Base-by-base conservation (phyloP, 2,797 vertebrate genomes). In the Lagocephalus sceleratus region DNA sequence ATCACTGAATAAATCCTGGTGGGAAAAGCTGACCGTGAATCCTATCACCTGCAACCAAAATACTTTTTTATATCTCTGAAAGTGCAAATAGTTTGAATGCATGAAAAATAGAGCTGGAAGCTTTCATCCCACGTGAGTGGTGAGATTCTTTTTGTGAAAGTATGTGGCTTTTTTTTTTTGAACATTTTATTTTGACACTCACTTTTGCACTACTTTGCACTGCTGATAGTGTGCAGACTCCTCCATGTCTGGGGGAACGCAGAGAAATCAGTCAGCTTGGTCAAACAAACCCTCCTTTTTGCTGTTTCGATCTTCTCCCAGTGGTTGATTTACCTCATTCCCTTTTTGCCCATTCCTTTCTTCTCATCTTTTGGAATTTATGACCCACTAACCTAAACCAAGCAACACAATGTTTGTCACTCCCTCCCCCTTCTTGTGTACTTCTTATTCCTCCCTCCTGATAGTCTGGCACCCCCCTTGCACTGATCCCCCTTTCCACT, bases 321-420 rank as follows among this genome's bases (percentile, higher is more conserved):
- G 63, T 20, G 10, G 56, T 74, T 68, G 56, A 49, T 67, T 71
- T 56, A 60, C 68, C 61, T 63, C 57, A 1, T 21, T 57, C 50
- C n/a, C 35, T 32, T 35, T 35, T 35, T 35, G n/a, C 11, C 2
- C 4, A 0, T 14, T 29, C 50, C 39, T 52, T 23, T 48, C 55
- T 60, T 46, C 66, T 15, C 23, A 54, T 51, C 47, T 35, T 35
- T 65, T 78, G 75, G 82, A 82, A 87, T 88, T 86, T 85, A 86
- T 79, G 68, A 63, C 78, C 68, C 65, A 69, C 66, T 69, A 82
- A 81, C 75, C 74, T 69, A 81, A 85, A 85, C 81, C 82, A 75
- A 81, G 79, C 71, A 82, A 78, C 73, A 66, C 68, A 52, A 66
- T 57, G 32, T 75, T 83, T 71, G 75, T 86, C 71, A 82, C 71